Evolutionary conservation across 1,140 invertebrate species (phyloP).

Genomic region (Megathymus violae): DNA sequence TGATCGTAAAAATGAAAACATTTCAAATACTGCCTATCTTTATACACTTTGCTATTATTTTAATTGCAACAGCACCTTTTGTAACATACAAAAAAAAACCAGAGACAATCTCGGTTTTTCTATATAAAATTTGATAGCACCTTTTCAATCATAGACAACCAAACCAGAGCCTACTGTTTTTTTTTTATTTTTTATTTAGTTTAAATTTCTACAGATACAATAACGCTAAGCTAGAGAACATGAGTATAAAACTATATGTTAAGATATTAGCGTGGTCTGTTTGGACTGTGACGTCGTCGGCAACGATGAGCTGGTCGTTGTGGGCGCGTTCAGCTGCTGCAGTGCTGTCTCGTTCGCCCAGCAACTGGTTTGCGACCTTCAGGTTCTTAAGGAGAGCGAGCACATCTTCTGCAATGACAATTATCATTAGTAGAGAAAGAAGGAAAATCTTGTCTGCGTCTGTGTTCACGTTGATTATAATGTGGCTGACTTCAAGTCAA

Average conservation of each 20-base stretch:
- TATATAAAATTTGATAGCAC: neutral
- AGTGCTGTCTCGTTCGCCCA: constrained; percentile 62
- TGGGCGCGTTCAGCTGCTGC: no score
- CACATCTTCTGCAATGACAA: constrained; percentile 68
- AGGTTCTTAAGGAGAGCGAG: constrained; percentile 59
- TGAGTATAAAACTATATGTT: constrained; percentile 33
- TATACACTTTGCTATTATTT: no score
- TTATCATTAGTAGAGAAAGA: no score
- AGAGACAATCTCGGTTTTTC: neutral
- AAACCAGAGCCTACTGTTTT: neutral
- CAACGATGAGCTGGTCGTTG: no score
- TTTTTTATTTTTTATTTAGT: neutral
- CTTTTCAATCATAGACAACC: constrained; percentile 12
- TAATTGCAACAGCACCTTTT: no score
- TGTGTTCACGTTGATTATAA: no score
- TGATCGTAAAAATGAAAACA: neutral
- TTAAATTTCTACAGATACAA: neutral
- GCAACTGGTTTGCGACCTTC: constrained; percentile 63
- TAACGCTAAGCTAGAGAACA: constrained; percentile 16
- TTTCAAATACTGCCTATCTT: no score
- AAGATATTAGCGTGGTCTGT: constrained; percentile 4
- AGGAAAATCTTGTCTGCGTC: no score
- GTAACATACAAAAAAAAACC: no score
- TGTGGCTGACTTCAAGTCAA: no score
- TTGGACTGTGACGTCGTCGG: no score